phyloP scores from a whole-genome alignment of 1,140 invertebrate genomes.

The Drosophila simulans region DNA sequence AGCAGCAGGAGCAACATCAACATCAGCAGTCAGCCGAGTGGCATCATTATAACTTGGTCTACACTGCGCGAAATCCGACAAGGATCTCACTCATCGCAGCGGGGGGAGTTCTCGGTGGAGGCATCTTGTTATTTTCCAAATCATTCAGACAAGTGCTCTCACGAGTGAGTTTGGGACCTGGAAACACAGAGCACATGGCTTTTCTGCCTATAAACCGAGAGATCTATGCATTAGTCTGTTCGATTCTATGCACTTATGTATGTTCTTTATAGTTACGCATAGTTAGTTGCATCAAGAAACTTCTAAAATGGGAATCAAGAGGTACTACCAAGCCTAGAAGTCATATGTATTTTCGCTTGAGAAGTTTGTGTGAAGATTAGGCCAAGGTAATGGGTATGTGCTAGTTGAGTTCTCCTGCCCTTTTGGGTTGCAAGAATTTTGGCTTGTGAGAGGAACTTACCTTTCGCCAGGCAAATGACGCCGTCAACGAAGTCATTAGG shows the following conservation, averaged over 20 bases:
- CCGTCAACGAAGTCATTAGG: conserved; percentile 79
- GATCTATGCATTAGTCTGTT: too few relatives aligned
- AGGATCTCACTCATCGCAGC: background rate
- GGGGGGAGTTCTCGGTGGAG: too few relatives aligned
- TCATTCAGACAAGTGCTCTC: conserved; percentile 25
- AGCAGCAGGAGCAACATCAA: conserved; percentile 23
- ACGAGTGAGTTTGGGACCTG: background rate
- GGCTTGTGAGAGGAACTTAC: conserved; percentile 22
- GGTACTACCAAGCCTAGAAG: too few relatives aligned
- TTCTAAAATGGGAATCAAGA: too few relatives aligned
- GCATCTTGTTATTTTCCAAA: conserved; percentile 33
- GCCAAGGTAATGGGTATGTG: background rate
- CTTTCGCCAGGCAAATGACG: conserved; percentile 70
- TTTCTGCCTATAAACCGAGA: too few relatives aligned
- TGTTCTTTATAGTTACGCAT: too few relatives aligned
- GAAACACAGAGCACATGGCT: too few relatives aligned
- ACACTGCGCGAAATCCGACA: conserved; percentile 36
- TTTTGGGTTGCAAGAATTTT: conserved; percentile 3
- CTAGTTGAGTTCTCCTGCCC: conserved; percentile 2
- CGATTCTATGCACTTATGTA: too few relatives aligned
- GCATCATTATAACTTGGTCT: conserved; percentile 72
- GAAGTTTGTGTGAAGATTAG: too few relatives aligned
- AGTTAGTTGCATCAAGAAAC: too few relatives aligned
- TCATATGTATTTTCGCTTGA: too few relatives aligned
- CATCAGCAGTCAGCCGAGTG: conserved; percentile 47